Evolutionary conservation across 2,797 vertebrate species (phyloP).

Genomic region (Nannoperca australis): DNA sequence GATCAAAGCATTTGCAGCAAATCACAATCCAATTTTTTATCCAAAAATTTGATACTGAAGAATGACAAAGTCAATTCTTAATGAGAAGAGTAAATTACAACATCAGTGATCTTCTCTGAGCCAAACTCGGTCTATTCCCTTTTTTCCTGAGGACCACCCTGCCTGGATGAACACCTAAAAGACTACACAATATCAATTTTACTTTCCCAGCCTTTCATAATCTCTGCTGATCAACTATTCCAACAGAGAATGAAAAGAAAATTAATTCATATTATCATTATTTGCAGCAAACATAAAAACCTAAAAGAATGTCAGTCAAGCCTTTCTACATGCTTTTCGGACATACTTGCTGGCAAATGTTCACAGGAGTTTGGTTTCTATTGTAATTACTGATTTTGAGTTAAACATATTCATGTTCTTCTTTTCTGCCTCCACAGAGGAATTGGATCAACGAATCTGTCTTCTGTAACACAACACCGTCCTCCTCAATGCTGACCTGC

Average conservation of each 20-base stretch:
- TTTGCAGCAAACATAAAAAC: neutral
- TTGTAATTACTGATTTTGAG: no score
- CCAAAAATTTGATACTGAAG: conserved; percentile 24
- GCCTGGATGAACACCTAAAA: conserved; percentile 8
- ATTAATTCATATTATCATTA: neutral
- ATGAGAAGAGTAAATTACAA: conserved; percentile 30
- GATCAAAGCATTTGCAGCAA: conserved; percentile 46
- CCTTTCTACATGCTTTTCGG: neutral
- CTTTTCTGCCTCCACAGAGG: neutral
- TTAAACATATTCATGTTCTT: neutral
- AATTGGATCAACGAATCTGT: neutral
- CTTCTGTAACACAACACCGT: neutral
- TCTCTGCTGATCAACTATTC: no score
- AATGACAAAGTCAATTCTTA: conserved; percentile 26
- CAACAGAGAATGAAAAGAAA: no score
- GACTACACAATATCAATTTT: neutral
- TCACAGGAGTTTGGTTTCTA: neutral
- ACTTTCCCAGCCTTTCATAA: no score
- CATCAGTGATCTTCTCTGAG: neutral
- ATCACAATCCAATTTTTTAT: conserved; percentile 5
- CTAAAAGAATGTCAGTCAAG: neutral
- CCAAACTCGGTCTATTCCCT: conserved; percentile 9
- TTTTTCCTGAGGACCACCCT: conserved; percentile 7
- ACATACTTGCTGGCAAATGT: neutral
- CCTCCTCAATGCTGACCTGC: neutral